Base-by-base conservation (phyloP, 2,888 invertebrate genomes). In the Metellina segmentata region DNA sequence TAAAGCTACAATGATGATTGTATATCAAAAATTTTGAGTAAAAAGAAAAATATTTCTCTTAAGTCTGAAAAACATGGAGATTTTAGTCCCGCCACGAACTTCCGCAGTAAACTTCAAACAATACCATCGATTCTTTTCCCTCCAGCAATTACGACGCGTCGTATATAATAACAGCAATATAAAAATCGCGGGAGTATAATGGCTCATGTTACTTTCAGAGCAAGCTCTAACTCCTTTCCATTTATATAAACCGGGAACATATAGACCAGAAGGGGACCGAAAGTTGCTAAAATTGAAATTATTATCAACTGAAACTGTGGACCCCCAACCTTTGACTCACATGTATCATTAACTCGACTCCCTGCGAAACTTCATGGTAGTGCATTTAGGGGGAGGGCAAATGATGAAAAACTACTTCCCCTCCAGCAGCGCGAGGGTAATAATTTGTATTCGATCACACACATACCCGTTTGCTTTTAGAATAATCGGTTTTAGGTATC, bases 401-500 rank as follows among this genome's bases (percentile, higher is more conserved):
- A 86, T 86, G 86, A 86, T 86, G 86, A 77, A 86, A 85, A 78
- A 78, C 70, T 86, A 9, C 86, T 51, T 48, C 19, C 70, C 77
- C 49, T 34, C 13, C 70, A 70, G 61, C 51, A 71, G 86, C 16
- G 70, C 49, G 78, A 86, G 78, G 51, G 78, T 77, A 51, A 78
- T 86, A 86, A 86, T 86, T 86, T 86, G 16, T 19, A 70, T 78
- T 51, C 77, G 78, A 86, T 86, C 69, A n/a, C n/a, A n/a, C n/a
- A n/a, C n/a, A 78, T 52, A 20, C 19, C 70, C 49, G 78, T 86
- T n/a, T 77, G 78, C 86, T 86, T 86, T 86, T 78, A 86, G 86
- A 86, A 86, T 86, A 86, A 86, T 86, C 86, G 86, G 86, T 78
- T 85, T 86, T 77, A 20, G 78, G 86, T 77, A 69, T 78, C 70